phyloP scores from a whole-genome alignment of 2,113 vertebrate genomes.

The Centrocercus urophasianus region DNA sequence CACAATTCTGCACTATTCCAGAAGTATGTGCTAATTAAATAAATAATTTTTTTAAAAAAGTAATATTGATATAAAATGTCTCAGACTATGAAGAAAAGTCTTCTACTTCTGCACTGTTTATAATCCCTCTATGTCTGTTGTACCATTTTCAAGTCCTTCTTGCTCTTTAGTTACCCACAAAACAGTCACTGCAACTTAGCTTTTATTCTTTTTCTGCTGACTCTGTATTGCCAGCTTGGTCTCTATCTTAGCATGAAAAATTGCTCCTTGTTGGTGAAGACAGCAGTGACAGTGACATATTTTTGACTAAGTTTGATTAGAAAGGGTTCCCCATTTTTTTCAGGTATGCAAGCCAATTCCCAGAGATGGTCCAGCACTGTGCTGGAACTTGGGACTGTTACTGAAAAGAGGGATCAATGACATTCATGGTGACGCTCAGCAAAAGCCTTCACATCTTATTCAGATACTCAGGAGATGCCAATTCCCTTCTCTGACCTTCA shows the following conservation, averaged over 20 bases:
- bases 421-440: not conserved
- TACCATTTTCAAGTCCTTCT: not conserved
- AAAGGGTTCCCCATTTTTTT: not conserved
- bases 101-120: not conserved
- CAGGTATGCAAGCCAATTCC: not conserved
- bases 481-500: not conserved
- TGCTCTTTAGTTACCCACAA: not conserved
- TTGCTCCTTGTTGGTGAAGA: not conserved
- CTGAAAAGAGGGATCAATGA: not conserved
- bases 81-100: not conserved
- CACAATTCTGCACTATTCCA: not conserved
- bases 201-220: not conserved
- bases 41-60: not conserved
- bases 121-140: not conserved
- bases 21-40: not conserved
- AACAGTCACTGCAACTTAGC: not conserved
- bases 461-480: not conserved
- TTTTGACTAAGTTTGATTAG: not conserved
- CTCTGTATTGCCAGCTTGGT: not conserved
- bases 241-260: not conserved
- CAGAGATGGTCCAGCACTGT: not conserved
- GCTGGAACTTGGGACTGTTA: not conserved
- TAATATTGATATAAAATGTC: not conserved
- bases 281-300: not conserved
- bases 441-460: not conserved